Percentiles rank a stretch among this genome's conserved stretches.
Evolutionary conservation across 2,113 vertebrate genomes (phyloP).

Genomic region (Sinocyclocheilus rhinocerous): DNA sequence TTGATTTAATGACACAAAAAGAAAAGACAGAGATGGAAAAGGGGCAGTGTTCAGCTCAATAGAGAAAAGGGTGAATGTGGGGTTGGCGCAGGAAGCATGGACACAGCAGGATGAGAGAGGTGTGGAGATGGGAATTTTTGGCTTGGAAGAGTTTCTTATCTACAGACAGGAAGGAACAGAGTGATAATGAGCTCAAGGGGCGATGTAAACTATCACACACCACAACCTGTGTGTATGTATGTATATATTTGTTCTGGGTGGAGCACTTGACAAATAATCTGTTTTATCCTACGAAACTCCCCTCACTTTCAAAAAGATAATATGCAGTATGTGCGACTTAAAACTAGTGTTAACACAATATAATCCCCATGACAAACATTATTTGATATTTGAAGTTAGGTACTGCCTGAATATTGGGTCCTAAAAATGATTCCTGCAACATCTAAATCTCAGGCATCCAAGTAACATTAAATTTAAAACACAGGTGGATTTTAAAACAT

Average conservation of each 20-base stretch:
- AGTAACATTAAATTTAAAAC: not conserved
- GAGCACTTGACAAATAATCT: conserved; percentile 46
- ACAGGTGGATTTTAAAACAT: conserved; percentile 22
- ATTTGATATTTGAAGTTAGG: not conserved
- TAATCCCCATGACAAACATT: not conserved
- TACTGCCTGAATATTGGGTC: not conserved
- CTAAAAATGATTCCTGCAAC: not conserved
- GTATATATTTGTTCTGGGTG: conserved; percentile 41
- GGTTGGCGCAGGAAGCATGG: not conserved
- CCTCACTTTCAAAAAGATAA: not conserved
- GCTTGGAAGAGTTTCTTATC: conserved; percentile 43
- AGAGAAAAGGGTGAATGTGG: not conserved
- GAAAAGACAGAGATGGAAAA: not conserved
- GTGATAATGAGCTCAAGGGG: conserved; percentile 56
- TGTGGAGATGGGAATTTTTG: conserved; percentile 32
- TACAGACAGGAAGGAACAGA: conserved; percentile 52
- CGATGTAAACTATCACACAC: conserved; percentile 41
- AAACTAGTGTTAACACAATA: not conserved
- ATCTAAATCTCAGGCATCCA: not conserved
- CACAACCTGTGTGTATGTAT: conserved; percentile 36
- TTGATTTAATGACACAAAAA: conserved; percentile 7
- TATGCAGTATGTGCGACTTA: too few relatives aligned
- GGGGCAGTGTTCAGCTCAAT: not conserved
- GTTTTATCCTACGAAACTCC: conserved; percentile 27
- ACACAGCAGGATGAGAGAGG: conserved; percentile 15